Evolutionary conservation across 1,140 invertebrate species (phyloP).

Genomic region (Bombus picipes): DNA sequence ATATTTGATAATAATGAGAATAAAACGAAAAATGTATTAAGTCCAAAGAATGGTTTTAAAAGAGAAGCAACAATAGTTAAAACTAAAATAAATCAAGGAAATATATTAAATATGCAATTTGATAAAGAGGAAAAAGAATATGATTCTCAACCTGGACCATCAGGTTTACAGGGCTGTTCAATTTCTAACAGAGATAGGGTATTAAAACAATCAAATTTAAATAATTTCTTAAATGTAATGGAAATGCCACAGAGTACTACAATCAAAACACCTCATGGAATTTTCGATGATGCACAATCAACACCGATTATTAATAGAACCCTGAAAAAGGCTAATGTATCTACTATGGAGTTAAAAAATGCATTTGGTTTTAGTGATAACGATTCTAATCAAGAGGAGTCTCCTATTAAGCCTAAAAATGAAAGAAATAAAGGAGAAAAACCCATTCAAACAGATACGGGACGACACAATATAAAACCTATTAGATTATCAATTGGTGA

Average conservation of each 20-base stretch:
- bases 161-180: slow-evolving; percentile 39
- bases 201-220: slow-evolving; percentile 71
- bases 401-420: slow-evolving; percentile 24
- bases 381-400: slow-evolving; percentile 41
- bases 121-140: slow-evolving; percentile 32
- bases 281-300: slow-evolving; percentile 71
- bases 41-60: slow-evolving; percentile 51
- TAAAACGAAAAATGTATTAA: slow-evolving; percentile 53
- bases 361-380: slow-evolving; percentile 71
- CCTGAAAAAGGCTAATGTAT: slow-evolving; percentile 10
- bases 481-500: slow-evolving; percentile 59
- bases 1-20: slow-evolving; percentile 27
- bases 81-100: not conserved
- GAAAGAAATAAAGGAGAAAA: slow-evolving; percentile 30
- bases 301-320: slow-evolving; percentile 59
- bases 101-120: not conserved
- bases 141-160: slow-evolving; percentile 60
- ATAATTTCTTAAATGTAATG: slow-evolving; percentile 71
- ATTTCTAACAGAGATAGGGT: slow-evolving; percentile 31
- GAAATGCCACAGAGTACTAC: slow-evolving; percentile 67
- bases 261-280: slow-evolving; percentile 69
- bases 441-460: not conserved
- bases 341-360: slow-evolving; percentile 59
- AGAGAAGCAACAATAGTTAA: not conserved
- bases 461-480: slow-evolving; percentile 20